Conservation (phyloP, 2,888 invertebrate genomes). For the Ceramica pisi region DNA sequence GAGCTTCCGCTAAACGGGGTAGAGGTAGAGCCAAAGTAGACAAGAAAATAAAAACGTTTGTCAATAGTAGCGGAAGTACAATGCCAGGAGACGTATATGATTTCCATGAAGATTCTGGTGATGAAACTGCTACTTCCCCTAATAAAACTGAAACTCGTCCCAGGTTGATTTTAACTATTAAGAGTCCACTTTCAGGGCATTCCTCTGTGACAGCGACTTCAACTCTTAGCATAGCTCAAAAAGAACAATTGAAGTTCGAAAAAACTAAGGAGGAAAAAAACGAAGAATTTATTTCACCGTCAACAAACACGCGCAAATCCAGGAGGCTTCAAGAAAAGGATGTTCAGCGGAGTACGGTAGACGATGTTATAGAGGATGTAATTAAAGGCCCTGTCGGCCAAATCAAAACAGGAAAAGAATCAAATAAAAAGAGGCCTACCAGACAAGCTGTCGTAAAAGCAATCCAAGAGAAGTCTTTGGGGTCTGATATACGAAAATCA, state of each 20-base stretch:
- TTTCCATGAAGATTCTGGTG: constrained; percentile 97
- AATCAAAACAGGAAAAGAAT: constrained; percentile 75
- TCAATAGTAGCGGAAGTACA: constrained; percentile 90
- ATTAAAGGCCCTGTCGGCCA: constrained; percentile 92
- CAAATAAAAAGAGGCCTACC: constrained; percentile 89
- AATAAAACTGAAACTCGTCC: constrained; percentile 92
- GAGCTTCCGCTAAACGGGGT: constrained; percentile 83
- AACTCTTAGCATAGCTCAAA: constrained; percentile 82
- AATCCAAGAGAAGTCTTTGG: constrained; percentile 73
- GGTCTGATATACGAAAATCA: constrained; percentile 90
- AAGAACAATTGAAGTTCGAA: constrained; percentile 82
- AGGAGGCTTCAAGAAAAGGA: constrained; percentile 95
- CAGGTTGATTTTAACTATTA: constrained; percentile 95
- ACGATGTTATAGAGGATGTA: constrained; percentile 97
- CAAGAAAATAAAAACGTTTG: constrained; percentile 86
- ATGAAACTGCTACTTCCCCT: constrained; percentile 91
- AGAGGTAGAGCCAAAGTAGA: constrained; percentile 89
- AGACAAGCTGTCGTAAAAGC: constrained; percentile 88
- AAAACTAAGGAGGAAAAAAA: constrained; percentile 86
- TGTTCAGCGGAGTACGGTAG: constrained; percentile 94
- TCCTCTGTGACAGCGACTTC: constrained; percentile 83
- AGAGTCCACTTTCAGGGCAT: constrained; percentile 91
- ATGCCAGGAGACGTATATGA: constrained; percentile 96
- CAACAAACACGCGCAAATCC: constrained; percentile 94
- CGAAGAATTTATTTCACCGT: constrained; percentile 92